Percentiles rank a stretch among this genome's conserved stretches.
Evolutionary conservation across 2,797 vertebrate species (phyloP).

Genomic region (Rhinella marina): DNA sequence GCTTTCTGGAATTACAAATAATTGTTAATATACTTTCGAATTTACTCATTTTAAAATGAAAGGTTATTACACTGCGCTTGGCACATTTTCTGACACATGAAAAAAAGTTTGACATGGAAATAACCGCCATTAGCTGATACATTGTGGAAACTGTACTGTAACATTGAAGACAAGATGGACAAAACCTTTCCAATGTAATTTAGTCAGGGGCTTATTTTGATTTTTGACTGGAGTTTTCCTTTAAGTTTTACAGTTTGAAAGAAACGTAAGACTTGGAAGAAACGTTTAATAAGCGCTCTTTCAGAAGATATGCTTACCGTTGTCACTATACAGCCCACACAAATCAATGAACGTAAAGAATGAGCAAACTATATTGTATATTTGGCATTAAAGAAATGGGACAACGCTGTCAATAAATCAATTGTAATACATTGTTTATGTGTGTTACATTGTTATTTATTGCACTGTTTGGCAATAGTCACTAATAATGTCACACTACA

Average conservation of each 20-base stretch:
- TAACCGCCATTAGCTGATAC: background rate
- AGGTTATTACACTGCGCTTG: background rate
- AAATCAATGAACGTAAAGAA: conserved; percentile 42
- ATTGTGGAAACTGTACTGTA: background rate
- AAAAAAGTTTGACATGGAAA: background rate
- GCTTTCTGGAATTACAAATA: background rate
- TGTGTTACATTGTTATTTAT: conserved; percentile 47
- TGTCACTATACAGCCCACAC: conserved; percentile 1
- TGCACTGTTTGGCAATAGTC: conserved; percentile 30
- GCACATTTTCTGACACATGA: background rate
- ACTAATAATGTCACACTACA: conserved; percentile 18
- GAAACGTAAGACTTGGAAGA: background rate
- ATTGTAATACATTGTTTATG: conserved; percentile 46
- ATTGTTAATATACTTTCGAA: background rate
- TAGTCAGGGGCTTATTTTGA: background rate
- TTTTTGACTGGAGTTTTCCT: background rate
- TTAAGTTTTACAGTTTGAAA: background rate
- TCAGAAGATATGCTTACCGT: conserved; percentile 9
- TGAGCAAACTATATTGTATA: conserved; percentile 30
- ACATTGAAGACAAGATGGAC: background rate
- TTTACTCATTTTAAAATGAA: background rate
- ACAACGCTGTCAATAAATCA: conserved; percentile 40
- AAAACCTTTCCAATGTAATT: background rate
- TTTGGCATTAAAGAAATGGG: conserved; percentile 36
- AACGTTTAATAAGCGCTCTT: conserved; percentile 15